Evolutionary conservation across 2,888 invertebrate genomes (phyloP), one percentile per base, ranked within the genome.

Genomic region (Ochropleura plecta): DNA sequence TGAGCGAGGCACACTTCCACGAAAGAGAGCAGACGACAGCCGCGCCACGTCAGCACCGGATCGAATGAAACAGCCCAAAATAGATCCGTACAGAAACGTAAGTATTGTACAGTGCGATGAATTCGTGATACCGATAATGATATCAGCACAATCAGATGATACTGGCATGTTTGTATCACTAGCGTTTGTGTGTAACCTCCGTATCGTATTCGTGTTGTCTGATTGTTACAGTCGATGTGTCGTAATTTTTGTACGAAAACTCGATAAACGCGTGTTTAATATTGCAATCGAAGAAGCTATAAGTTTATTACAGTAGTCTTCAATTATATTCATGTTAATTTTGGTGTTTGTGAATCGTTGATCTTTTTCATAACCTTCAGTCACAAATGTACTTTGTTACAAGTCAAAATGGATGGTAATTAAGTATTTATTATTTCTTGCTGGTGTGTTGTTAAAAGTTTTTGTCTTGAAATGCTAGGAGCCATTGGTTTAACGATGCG

Each of bases 41-140:
- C 87, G 88, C 83, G 86, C 88, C 89, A 87, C 89, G 86, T 87
- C 88, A 88, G 75, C 86, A 77, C 78, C 86, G 88, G 89, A 90
- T 91, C 86, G 88, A 89, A 90, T 87, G 88, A 83, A 88, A 90
- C 77, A 73, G 86, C 90, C 89, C 83, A 91, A 93, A 93, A 93
- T 92, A 92, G 90, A 89, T 88, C 84, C 88, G 81, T 83, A 64
- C 42, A 87, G 84, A 87, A 88, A 88, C 88, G 90, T 92, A 91
- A 91, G 91, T 93, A 91, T 87, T 76, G 84, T 74, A 86, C 79
- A 80, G 83, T 81, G 78, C 79, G 86, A 83, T 87, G 78, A 86
- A 85, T 86, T 81, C 85, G 85, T 85, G 79, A 86, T 86, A 84
- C 83, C 82, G 89, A 88, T 89, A 88, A 86, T 85, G 85, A 88